Evolutionary conservation across 2,113 vertebrate genomes (phyloP), one percentile per base, ranked within the genome.

Genomic region (Pseudorectes ferrugineus): DNA sequence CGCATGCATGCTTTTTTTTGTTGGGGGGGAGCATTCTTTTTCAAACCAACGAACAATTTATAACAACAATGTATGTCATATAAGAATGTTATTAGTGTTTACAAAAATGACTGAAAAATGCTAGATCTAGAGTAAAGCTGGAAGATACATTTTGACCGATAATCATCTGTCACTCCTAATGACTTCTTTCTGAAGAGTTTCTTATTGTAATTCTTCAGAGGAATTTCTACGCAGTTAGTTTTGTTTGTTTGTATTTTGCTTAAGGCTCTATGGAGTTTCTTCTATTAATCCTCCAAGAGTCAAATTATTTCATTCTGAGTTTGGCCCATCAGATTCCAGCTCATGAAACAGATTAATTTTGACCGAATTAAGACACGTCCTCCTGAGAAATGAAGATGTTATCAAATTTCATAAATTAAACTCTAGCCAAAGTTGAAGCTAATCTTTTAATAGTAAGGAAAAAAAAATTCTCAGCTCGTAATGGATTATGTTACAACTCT

Each of bases 211-310:
- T 72, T 95, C 49, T 92, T 68, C 52, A 65, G 67, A 91, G 5
- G 31, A 61, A 65, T 74, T 62, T 71, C 38, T 75, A 21, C 73
- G 13, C 20, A 35, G 40, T 29, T 95, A 68, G 13, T 74, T 85
- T 75, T 89, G 36, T 81, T 95, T 91, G 77, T 92, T 95, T 59
- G 49, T 58, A 52, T 66, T 89, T 95, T 79, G 33, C 20, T 85
- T 62, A 52, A 36, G 35, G 61, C 7, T 72, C n/a, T 52, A 25
- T 59, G 8, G 19, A 77, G 19, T 62, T 86, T n/a, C 23, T 89
- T 86, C 92, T 91, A 74, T 91, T 97, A 97, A 91, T 89, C 85
- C 74, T 93, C 35, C 43, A 93, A 31, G 18, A 91, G 11, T 43
- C 20, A 70, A 93, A 73, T 88, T 22, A 74, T 59, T 71, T 75